Conservation (phyloP, 92 coral and sea anemone genomes). For the Palythoa heliodiscus region DNA sequence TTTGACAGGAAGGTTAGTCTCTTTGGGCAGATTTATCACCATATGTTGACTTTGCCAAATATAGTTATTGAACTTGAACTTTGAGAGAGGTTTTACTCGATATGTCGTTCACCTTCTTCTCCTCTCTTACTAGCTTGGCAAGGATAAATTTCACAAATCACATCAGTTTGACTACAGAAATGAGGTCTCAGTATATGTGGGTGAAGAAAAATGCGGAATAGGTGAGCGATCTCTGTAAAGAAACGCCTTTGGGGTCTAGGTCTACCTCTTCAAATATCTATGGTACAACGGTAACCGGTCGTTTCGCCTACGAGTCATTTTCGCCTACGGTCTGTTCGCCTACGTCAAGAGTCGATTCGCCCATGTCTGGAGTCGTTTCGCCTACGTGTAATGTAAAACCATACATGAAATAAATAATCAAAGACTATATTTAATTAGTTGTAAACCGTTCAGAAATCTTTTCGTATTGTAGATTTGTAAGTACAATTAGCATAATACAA, state of each 20-base stretch:
- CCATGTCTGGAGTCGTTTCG: no score
- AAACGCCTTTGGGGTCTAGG: no score
- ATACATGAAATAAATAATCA: no score
- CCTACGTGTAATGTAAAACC: no score
- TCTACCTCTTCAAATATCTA: background rate
- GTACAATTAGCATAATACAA: no score
- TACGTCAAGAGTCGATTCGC: no score
- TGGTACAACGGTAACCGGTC: no score
- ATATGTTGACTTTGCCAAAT: background rate
- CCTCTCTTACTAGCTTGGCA: constrained; percentile 75
- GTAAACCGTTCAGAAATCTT: no score
- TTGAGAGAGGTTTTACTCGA: background rate
- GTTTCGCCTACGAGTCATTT: no score
- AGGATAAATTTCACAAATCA: constrained; percentile 92
- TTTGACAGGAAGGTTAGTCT: constrained; percentile 88
- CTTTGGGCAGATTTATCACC: background rate
- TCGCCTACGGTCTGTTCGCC: no score
- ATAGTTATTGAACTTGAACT: background rate
- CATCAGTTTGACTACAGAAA: constrained; percentile 96
- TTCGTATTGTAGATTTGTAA: no score
- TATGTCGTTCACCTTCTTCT: background rate
- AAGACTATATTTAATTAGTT: no score
- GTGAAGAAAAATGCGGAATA: constrained; percentile 91
- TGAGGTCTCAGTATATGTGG: constrained; percentile 93
- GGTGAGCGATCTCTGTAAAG: constrained; percentile 59